Evolutionary conservation across 2,888 invertebrate genomes (phyloP), one percentile per base, ranked within the genome.

Genomic region (Stenurella melanura): DNA sequence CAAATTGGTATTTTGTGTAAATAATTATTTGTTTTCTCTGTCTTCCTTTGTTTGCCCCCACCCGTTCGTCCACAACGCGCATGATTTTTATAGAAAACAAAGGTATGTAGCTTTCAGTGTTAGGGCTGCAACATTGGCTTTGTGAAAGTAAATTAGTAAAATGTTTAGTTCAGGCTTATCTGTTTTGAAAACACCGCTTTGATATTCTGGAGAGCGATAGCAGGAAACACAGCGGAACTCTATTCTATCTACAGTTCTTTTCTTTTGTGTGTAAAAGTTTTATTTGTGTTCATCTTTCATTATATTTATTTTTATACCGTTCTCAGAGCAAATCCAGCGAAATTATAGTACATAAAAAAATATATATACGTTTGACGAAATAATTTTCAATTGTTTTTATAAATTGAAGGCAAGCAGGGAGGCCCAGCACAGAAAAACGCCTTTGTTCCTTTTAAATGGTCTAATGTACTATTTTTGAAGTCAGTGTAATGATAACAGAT

Each of bases 11-110:
- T 50, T n/a, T n/a, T 74, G 30, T 85, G 83, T 83, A 83, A 83
- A 83, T 84, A 86, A 86, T 80, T 83, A 81, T 76, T 88, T 67
- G 50, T 50, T 15, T 19, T 54, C 26, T 67, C 54, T 67, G 54
- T 67, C 50, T 56, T 83, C 88, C 85, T 87, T 84, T 88, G 85
- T 88, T 88, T 87, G 87, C 85, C 85, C 86, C 87, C 87, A 85
- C 84, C 86, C 85, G 85, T 86, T 87, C 87, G 86, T 84, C 86
- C 85, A 86, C 87, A 86, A 85, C 86, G 85, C 87, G 87, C 88
- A 89, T 87, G 88, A 86, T 87, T 86, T 87, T 85, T 88, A 87
- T 89, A 89, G 89, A 89, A 89, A 89, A 89, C 88, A 89, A 89
- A 89, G 89, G 89, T 89, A 89, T 87, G 89, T 89, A 42, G 70